Percentiles rank a stretch among this genome's conserved stretches.
phyloP scores from a whole-genome alignment of 1,140 invertebrate genomes.

The Drosophila neocordata region DNA sequence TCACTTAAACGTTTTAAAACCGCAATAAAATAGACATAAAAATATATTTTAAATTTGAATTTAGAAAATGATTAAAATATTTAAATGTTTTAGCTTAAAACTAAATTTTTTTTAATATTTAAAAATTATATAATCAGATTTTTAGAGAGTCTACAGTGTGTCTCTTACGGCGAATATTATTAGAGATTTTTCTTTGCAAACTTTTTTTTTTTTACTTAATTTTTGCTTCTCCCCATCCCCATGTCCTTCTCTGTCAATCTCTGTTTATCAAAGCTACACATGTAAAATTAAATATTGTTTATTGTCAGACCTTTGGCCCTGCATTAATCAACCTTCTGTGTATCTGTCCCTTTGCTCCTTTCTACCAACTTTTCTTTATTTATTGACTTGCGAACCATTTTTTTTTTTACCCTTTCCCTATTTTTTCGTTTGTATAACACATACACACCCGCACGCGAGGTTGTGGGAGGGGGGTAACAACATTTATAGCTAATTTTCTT shows the following conservation, averaged over 20 bases:
- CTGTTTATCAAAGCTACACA: conserved; percentile 30
- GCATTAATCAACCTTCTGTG: conserved; percentile 56
- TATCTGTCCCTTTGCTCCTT: conserved; percentile 6
- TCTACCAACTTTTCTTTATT: conserved; percentile 40
- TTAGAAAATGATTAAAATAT: too few species aligned
- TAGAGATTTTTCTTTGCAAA: not conserved
- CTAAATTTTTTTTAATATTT: too few species aligned
- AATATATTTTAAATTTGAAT: too few species aligned
- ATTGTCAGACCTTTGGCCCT: conserved; percentile 55
- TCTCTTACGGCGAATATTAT: not conserved
- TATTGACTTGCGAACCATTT: conserved; percentile 57
- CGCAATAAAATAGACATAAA: too few species aligned
- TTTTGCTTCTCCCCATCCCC: not conserved
- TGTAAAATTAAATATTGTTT: conserved; percentile 63
- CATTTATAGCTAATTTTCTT: conserved; percentile 68
- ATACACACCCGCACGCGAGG: conserved; percentile 12
- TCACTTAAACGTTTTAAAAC: too few species aligned
- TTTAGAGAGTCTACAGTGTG: not conserved
- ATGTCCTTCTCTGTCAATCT: not conserved
- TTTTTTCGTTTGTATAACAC: conserved; percentile 6
- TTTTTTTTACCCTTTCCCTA: conserved; percentile 3
- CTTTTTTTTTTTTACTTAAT: not conserved
- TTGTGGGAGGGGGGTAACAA: conserved; percentile 9
- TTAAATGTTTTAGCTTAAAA: too few species aligned
- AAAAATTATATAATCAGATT: too few species aligned